phyloP scores from a whole-genome alignment of 2,797 vertebrate genomes.

The Botia kubotai region DNA sequence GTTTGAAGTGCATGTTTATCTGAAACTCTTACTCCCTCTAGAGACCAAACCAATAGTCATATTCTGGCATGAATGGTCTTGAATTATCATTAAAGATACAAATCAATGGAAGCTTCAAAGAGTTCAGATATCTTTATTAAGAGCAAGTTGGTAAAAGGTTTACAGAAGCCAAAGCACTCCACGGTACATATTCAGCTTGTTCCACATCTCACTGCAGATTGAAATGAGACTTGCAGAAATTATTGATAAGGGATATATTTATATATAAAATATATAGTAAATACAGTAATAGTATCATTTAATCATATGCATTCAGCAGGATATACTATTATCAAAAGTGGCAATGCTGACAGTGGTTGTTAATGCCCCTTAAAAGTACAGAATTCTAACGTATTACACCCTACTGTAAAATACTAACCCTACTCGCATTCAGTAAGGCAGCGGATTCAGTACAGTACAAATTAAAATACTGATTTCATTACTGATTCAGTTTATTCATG shows the following conservation, averaged over 20 bases:
- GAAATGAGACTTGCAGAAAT: slow-evolving; percentile 67
- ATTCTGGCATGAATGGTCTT: background rate
- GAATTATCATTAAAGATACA: background rate
- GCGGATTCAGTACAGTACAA: slow-evolving; percentile 77
- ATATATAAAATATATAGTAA: slow-evolving; percentile 72
- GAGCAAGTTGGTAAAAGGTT: slow-evolving; percentile 73
- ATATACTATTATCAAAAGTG: slow-evolving; percentile 84
- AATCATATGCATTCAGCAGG: slow-evolving; percentile 85
- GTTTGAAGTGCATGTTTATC: background rate
- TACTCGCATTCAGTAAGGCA: slow-evolving; percentile 86
- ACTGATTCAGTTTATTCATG: slow-evolving; percentile 69
- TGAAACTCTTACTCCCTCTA: background rate
- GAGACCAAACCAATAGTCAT: background rate
- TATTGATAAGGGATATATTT: slow-evolving; percentile 71
- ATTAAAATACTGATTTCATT: slow-evolving; percentile 66
- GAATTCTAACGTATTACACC: slow-evolving; percentile 77
- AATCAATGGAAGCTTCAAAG: slow-evolving; percentile 52
- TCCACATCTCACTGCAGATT: slow-evolving; percentile 54
- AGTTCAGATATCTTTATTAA: slow-evolving; percentile 79
- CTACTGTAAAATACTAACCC: slow-evolving; percentile 68
- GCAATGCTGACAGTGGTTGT: slow-evolving; percentile 88
- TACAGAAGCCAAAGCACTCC: slow-evolving; percentile 70
- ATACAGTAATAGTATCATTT: slow-evolving; percentile 72
- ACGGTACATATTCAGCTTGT: slow-evolving; percentile 70
- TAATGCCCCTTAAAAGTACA: slow-evolving; percentile 87